Conservation (phyloP, 2,888 invertebrate species). For the Oasisia sp. region DNA sequence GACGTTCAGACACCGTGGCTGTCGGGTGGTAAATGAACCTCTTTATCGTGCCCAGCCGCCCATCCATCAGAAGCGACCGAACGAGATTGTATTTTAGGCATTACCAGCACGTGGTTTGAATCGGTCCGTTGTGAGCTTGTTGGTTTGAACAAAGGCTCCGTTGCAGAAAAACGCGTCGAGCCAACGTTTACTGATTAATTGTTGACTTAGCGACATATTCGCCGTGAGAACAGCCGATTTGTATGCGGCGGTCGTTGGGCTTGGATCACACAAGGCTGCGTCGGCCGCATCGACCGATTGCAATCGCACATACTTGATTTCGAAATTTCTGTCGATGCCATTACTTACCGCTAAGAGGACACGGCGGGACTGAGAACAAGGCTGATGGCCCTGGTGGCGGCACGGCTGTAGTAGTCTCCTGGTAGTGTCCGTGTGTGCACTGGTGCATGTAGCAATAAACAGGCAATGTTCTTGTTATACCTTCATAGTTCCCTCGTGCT, state of each 20-base stretch:
- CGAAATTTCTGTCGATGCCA: background rate
- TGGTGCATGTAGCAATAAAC: background rate
- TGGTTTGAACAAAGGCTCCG: background rate
- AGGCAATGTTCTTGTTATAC: too few relatives aligned
- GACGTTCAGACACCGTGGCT: background rate
- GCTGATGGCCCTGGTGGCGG: background rate
- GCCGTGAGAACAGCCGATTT: background rate
- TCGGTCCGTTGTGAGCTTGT: background rate
- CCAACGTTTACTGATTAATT: conserved; percentile 6
- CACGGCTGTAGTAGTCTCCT: too few relatives aligned
- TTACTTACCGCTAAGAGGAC: conserved; percentile 4
- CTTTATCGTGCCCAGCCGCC: background rate
- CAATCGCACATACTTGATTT: conserved; percentile 17
- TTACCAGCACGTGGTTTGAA: conserved; percentile 8
- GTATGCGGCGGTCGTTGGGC: background rate
- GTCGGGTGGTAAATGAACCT: background rate
- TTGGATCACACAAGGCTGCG: background rate
- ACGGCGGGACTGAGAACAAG: background rate
- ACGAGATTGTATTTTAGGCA: background rate
- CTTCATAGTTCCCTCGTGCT: too few relatives aligned
- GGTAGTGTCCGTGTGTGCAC: background rate
- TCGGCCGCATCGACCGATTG: background rate
- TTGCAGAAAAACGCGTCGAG: background rate
- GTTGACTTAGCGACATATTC: conserved; percentile 13
- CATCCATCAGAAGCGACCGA: background rate